Conservation (phyloP, 2,888 invertebrate genomes). For the Pecten maximus region DNA sequence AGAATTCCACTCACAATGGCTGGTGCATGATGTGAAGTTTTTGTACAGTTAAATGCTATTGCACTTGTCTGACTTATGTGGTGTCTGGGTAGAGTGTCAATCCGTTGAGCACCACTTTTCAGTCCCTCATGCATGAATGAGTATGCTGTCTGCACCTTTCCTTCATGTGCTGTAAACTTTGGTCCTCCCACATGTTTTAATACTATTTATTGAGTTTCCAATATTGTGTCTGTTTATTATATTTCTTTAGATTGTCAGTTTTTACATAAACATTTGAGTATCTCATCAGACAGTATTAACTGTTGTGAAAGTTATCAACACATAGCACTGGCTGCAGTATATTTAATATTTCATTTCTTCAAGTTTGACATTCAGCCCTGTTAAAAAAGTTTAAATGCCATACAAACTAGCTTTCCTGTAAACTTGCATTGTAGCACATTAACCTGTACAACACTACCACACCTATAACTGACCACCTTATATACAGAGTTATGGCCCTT, state of each 20-base stretch:
- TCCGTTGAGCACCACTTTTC: neutral
- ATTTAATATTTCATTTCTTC: too few species aligned
- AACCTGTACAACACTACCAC: too few species aligned
- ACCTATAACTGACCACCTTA: too few species aligned
- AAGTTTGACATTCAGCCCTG: too few species aligned
- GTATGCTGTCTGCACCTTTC: neutral
- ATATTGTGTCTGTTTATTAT: neutral
- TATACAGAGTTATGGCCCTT: too few species aligned
- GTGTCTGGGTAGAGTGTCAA: neutral
- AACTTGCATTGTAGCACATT: too few species aligned
- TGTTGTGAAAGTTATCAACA: too few species aligned
- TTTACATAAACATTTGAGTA: neutral
- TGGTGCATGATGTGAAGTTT: neutral
- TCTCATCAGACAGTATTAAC: too few species aligned
- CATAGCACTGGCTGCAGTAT: too few species aligned
- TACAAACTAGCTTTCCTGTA: too few species aligned
- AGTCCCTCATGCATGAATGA: neutral
- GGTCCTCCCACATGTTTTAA: neutral
- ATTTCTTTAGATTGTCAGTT: neutral
- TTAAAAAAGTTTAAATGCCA: too few species aligned
- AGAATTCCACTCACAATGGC: neutral
- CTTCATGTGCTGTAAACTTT: neutral
- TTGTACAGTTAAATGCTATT: neutral
- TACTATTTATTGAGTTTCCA: neutral
- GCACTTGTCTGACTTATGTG: neutral